phyloP scores from a whole-genome alignment of 2,888 invertebrate species.

The Lithodes maja region DNA sequence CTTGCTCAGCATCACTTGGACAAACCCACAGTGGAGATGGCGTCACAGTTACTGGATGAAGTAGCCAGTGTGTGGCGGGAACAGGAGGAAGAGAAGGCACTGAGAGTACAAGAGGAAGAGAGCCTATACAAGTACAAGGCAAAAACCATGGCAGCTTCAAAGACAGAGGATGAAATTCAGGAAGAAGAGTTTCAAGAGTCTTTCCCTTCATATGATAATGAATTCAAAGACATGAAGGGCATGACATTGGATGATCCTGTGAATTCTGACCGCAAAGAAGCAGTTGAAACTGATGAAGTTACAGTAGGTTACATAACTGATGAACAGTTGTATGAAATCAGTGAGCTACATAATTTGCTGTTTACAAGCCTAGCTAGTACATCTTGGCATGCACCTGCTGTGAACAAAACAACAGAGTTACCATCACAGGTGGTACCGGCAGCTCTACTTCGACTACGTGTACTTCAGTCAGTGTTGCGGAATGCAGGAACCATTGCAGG shows the following conservation, averaged over 20 bases:
- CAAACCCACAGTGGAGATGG: conserved; percentile 70
- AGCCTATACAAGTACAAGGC: conserved; percentile 77
- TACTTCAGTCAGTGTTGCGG: conserved; percentile 48
- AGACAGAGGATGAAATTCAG: conserved; percentile 74
- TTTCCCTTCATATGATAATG: conserved; percentile 75
- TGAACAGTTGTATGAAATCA: conserved; percentile 62
- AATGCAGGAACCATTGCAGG: conserved; percentile 68
- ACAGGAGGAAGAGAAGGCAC: conserved; percentile 82
- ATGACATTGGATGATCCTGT: conserved; percentile 69
- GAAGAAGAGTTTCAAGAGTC: conserved; percentile 73
- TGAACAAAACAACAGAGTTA: not conserved
- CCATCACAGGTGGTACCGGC: conserved; percentile 51
- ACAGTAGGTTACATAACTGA: conserved; percentile 42
- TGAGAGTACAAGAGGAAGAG: conserved; percentile 83
- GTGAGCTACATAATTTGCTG: conserved; percentile 55
- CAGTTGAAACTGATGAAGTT: conserved; percentile 71
- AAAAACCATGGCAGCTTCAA: conserved; percentile 54
- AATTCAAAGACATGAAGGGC: conserved; percentile 74
- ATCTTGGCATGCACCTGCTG: conserved; percentile 25
- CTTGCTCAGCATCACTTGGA: conserved; percentile 41
- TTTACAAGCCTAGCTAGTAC: conserved; percentile 47
- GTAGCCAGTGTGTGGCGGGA: conserved; percentile 85
- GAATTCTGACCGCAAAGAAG: conserved; percentile 69
- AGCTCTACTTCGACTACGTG: conserved; percentile 46
- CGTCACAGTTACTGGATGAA: conserved; percentile 79